Evolutionary conservation across 2,113 vertebrate genomes (phyloP), one percentile per base, ranked within the genome.

Genomic region (Puntigrus tetrazona): DNA sequence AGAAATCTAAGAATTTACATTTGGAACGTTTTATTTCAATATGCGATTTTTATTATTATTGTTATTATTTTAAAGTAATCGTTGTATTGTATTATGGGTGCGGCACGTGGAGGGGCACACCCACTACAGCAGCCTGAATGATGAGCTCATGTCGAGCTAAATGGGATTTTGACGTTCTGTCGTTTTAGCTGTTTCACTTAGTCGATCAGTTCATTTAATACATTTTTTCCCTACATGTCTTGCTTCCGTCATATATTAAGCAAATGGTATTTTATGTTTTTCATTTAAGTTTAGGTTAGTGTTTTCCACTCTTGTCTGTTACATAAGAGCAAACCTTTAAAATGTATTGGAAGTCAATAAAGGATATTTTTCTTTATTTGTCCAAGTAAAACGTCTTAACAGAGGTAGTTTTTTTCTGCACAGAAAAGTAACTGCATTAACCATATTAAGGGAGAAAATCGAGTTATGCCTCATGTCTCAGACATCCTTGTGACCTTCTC

Each of bases 371-470:
- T 18, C 13, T 20, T 13, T 25, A 5, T 22, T 31, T 8, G 31
- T 80, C 2, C 38, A 65, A 57, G 25, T 29, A 63, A 25, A 38
- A 36, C 0, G 3, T 3, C 8, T 76, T 9, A 4, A 22, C 20
- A 83, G 10, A 31, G 70, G 55, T 63, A 27, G 1, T 67, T 73
- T 74, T 36, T 36, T 55, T 72, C 14, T 63, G 7, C 55, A 25
- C 20, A 61, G 61, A 18, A 36, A 52, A 78, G 29, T 72, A n/a
- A 29, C 38, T 41, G 73, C 22, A 20, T 14, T 72, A 65, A 36
- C 52, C 38, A 27, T 43, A 74, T 86, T 75, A 83, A 31, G 27
- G n/a, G 41, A 52, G 52, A 86, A 86, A 80, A 75, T 79, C n/a
- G 4, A 74, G 31, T 79, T 73, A 72, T n/a, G 52, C n/a, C 29